A percentile compares a stretch with the other conserved stretches of the same genome.
These are phyloP conservation scores for Pantherophis guttatus DNA, from an alignment of 2,113 vertebrate genomes.

Conservation along the genomic window DNA sequence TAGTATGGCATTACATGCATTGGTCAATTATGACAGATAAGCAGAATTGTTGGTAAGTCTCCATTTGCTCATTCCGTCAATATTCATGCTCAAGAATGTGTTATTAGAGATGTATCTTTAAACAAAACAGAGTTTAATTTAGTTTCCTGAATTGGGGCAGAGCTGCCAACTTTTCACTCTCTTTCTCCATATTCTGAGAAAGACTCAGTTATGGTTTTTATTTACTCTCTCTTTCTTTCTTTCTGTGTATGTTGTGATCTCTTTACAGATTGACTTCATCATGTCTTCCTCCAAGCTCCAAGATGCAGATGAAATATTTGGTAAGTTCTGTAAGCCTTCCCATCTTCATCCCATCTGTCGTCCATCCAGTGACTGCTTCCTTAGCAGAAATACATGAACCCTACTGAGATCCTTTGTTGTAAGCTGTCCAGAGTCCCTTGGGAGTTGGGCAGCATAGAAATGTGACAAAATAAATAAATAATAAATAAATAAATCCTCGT, in stretches of 20 bases:
- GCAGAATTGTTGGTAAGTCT: neutral
- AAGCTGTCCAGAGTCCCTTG: too few species aligned
- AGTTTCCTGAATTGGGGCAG: neutral
- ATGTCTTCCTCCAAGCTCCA: slow-evolving; percentile 59
- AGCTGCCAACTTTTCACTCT: neutral
- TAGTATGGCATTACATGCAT: neutral
- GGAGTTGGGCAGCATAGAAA: too few species aligned
- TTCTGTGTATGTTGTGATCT: neutral
- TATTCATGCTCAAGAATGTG: neutral
- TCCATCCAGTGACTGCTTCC: neutral
- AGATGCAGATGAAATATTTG: slow-evolving; percentile 50
- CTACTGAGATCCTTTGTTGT: neutral
- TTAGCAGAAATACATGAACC: neutral
- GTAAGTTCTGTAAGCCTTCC: slow-evolving; percentile 31
- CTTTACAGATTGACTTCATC: slow-evolving; percentile 37
- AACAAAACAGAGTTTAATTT: neutral
- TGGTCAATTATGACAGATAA: neutral
- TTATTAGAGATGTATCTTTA: neutral
- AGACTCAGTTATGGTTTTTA: neutral
- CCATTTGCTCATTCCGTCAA: neutral
- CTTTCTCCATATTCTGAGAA: neutral
- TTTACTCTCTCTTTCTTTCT: neutral
- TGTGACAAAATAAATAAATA: too few species aligned
- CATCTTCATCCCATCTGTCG: neutral
- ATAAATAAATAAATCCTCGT: too few species aligned